These are phyloP conservation scores for Leptinotarsa undecemlineata DNA, from an alignment of 1,140 invertebrate genomes.

Conservation along the genomic window DNA sequence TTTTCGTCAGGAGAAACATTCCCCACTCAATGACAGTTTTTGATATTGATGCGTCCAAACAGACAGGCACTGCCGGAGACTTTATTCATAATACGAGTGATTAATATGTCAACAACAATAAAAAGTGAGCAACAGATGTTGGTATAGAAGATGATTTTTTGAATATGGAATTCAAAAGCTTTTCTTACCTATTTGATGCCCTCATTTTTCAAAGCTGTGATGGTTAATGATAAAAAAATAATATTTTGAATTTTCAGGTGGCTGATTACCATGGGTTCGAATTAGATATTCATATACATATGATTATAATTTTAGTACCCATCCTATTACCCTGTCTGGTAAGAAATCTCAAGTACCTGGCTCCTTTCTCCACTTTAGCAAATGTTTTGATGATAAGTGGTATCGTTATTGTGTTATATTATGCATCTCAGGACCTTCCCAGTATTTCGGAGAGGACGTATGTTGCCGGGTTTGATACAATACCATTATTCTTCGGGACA, in stretches of 20 bases:
- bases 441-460: slow-evolving; percentile 46
- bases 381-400: slow-evolving; percentile 71
- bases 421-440: slow-evolving; percentile 69
- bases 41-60: too few species aligned
- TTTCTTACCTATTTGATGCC: too few species aligned
- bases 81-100: too few species aligned
- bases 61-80: too few species aligned
- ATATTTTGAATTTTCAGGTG: slow-evolving; percentile 60
- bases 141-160: too few species aligned
- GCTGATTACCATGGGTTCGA: slow-evolving; percentile 63
- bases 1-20: too few species aligned
- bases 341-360: slow-evolving; percentile 74
- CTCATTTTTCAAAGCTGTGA: too few species aligned
- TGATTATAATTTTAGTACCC: slow-evolving; percentile 71
- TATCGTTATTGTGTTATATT: slow-evolving; percentile 71
- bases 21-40: too few species aligned
- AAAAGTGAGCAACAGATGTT: too few species aligned
- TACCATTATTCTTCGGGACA: slow-evolving; percentile 75
- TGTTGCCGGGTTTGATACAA: slow-evolving; percentile 58
- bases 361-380: slow-evolving; percentile 70
- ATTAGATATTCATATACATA: slow-evolving; percentile 67
- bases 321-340: slow-evolving; percentile 76
- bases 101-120: too few species aligned
- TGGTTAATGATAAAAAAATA: too few species aligned
- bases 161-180: too few species aligned